Percentiles rank a stretch among this genome's conserved stretches.
phyloP scores from a whole-genome alignment of 2,888 invertebrate genomes.

The Scrobipalpa costella region DNA sequence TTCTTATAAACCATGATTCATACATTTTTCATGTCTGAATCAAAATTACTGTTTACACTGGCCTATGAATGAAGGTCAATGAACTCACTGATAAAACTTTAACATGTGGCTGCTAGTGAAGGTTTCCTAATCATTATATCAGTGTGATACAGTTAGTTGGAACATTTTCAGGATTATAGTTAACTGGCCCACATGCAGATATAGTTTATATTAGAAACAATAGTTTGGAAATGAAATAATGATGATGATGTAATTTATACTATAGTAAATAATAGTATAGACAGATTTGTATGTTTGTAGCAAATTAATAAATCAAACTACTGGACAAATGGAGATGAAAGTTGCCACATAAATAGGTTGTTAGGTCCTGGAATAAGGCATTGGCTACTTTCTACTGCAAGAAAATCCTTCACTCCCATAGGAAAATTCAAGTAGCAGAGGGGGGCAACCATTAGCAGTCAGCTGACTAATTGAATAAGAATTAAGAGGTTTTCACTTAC shows the following conservation, averaged over 20 bases:
- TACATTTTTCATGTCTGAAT: not conserved
- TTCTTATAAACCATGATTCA: constrained; percentile 9
- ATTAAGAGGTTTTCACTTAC: constrained; percentile 81
- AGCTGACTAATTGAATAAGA: not conserved
- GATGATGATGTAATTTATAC: too few species aligned
- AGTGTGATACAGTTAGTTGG: not conserved
- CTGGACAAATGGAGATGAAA: too few species aligned
- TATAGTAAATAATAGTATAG: too few species aligned
- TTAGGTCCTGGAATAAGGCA: not conserved
- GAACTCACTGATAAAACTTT: constrained; percentile 12
- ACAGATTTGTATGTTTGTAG: too few species aligned
- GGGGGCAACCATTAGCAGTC: not conserved
- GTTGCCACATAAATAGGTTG: too few species aligned
- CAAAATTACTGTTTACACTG: constrained; percentile 20
- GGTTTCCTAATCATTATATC: constrained; percentile 4
- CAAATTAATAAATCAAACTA: too few species aligned
- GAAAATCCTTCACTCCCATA: too few species aligned
- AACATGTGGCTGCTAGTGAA: constrained; percentile 5
- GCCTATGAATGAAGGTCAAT: constrained; percentile 11
- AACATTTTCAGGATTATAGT: not conserved
- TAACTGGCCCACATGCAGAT: not conserved
- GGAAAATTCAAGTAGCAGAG: not conserved
- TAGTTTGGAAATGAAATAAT: too few species aligned
- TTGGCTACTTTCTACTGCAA: not conserved
- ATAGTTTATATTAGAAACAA: not conserved